Percentiles rank a stretch among this genome's conserved stretches.
Evolutionary conservation across 2,113 vertebrate genomes (phyloP).

Genomic region (Psophia crepitans): DNA sequence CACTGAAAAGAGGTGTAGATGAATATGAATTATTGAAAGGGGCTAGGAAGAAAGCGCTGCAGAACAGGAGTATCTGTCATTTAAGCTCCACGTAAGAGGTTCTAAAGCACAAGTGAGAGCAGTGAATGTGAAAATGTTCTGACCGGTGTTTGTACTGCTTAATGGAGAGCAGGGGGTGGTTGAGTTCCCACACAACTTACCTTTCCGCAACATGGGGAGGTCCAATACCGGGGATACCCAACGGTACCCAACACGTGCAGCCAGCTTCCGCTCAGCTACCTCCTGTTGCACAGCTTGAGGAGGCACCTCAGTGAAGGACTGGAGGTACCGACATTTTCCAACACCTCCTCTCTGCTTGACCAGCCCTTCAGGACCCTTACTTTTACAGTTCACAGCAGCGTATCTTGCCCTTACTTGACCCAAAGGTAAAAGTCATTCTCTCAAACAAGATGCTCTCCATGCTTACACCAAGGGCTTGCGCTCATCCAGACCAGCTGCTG

Average conservation of each 20-base stretch:
- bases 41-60: background rate
- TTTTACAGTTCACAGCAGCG: background rate
- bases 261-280: background rate
- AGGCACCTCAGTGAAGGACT: background rate
- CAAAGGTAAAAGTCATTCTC: background rate
- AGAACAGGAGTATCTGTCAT: constrained; percentile 6
- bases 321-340: background rate
- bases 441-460: background rate
- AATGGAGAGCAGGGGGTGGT: accelerated
- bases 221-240: background rate
- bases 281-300: background rate
- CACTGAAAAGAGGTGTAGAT: background rate
- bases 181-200: background rate
- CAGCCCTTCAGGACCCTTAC: background rate
- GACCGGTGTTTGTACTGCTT: background rate
- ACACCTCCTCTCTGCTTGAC: background rate
- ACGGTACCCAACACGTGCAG: too few species aligned
- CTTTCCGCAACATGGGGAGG: background rate
- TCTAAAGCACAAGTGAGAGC: background rate
- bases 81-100: background rate
- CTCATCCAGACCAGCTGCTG: background rate
- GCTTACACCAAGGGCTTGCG: background rate
- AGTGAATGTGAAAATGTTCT: background rate
- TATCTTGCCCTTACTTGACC: background rate
- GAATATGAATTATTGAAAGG: constrained; percentile 41